A percentile compares a stretch with the other conserved stretches of the same genome.
These are phyloP conservation scores for Pangasius macronema DNA, from an alignment of 2,797 vertebrate species.

Conservation along the genomic window DNA sequence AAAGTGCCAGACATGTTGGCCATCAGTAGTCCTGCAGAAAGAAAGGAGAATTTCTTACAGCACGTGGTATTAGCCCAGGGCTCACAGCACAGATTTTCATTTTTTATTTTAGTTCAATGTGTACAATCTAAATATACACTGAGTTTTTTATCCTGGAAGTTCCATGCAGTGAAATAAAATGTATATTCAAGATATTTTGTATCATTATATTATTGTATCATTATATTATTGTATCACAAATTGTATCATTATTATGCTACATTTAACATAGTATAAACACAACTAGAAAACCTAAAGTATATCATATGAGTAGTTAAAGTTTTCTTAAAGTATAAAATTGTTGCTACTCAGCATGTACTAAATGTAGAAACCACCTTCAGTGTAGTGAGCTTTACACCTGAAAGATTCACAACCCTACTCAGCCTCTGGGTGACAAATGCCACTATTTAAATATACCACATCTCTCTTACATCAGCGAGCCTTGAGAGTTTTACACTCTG, in stretches of 20 bases:
- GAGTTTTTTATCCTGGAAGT: neutral
- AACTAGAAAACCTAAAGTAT: neutral
- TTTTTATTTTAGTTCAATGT: neutral
- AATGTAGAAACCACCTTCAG: neutral
- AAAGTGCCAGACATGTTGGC: constrained; percentile 29
- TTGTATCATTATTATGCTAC: no score
- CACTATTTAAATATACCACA: constrained; percentile 12
- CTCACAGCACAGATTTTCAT: neutral
- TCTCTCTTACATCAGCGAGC: constrained; percentile 15
- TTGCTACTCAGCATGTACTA: neutral
- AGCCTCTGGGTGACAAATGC: neutral
- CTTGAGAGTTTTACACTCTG: neutral
- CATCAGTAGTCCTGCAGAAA: constrained; percentile 7
- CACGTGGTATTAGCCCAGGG: neutral
- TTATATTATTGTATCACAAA: no score
- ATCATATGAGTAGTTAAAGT: neutral
- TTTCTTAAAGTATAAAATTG: neutral
- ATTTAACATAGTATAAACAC: neutral
- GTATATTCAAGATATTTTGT: neutral
- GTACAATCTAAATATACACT: neutral
- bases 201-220: neutral
- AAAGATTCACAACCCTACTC: neutral
- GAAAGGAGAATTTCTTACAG: neutral
- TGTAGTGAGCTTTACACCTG: neutral
- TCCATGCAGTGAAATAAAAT: neutral